Percentiles rank a stretch among this genome's conserved stretches.
Evolutionary conservation across 37 sponge, comb jelly and placozoan genomes (phyloP).

Genomic region (Beroe forskalii): DNA sequence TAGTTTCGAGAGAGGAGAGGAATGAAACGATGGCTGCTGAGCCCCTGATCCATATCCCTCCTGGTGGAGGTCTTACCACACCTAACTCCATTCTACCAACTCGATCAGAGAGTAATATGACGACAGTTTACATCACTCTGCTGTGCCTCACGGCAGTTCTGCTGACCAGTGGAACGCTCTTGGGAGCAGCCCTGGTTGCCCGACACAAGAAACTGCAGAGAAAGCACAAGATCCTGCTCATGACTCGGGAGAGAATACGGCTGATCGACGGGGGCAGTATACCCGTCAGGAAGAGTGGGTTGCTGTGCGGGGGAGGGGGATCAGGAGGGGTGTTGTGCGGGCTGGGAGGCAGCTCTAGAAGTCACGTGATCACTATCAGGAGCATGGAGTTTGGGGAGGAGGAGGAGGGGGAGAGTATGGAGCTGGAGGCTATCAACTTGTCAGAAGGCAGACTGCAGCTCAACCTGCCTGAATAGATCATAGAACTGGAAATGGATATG

Average conservation of each 20-base stretch:
- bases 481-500: too few relatives aligned
- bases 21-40: background rate
- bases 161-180: background rate
- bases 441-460: background rate
- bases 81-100: background rate
- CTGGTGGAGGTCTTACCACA: background rate
- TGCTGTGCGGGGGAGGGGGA: background rate
- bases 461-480: too few relatives aligned
- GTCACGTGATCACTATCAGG: background rate
- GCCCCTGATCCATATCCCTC: background rate
- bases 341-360: background rate
- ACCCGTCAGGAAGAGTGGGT: background rate
- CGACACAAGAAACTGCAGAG: background rate
- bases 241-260: constrained; percentile 36
- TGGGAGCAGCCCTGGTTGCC: background rate
- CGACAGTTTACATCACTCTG: background rate
- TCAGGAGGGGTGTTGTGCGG: background rate
- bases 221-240: constrained; percentile 7
- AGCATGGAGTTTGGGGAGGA: background rate
- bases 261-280: background rate
- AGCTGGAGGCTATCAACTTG: background rate
- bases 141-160: background rate
- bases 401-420: background rate
- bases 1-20: background rate
- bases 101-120: background rate